These are phyloP conservation scores for Cyrtodaria siliqua DNA, from an alignment of 2,888 invertebrate genomes.

Conservation along the genomic window DNA sequence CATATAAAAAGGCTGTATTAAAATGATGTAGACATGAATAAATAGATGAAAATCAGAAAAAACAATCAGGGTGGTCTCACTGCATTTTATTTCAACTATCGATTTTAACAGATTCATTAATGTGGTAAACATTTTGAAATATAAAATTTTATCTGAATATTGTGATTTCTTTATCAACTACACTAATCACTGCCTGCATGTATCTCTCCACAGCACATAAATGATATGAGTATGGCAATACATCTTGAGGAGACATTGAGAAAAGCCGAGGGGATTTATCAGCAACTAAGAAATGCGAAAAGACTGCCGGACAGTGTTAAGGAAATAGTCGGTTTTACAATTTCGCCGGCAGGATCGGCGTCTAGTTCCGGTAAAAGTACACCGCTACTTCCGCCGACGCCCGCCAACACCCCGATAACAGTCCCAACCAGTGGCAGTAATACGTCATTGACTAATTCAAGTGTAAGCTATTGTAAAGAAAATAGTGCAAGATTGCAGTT, in stretches of 20 bases:
- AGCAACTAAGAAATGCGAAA: conserved; percentile 89
- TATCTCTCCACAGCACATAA: conserved; percentile 93
- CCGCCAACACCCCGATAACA: conserved; percentile 53
- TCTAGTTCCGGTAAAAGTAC: conserved; percentile 69
- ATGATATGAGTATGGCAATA: conserved; percentile 95
- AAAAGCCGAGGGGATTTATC: conserved; percentile 96
- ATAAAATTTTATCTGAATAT: no score
- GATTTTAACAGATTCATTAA: no score
- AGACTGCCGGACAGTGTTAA: conserved; percentile 79
- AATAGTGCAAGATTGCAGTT: conserved; percentile 65
- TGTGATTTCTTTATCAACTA: no score
- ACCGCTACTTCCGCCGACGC: conserved; percentile 54
- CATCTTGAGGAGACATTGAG: conserved; percentile 93
- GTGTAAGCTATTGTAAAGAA: conserved; percentile 37
- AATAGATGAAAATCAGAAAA: no score
- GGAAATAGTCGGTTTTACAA: conserved; percentile 80
- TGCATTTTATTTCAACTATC: no score
- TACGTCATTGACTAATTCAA: conserved; percentile 4
- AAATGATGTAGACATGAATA: no score
- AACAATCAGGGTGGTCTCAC: no score
- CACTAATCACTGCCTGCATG: no score
- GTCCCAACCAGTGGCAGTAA: conserved; percentile 12
- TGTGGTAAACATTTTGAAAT: no score
- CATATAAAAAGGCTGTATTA: no score
- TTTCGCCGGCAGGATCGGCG: conserved; percentile 46